These are phyloP conservation scores for Selene dorsalis DNA, from an alignment of 2,797 vertebrate genomes.

Conservation along the genomic window DNA sequence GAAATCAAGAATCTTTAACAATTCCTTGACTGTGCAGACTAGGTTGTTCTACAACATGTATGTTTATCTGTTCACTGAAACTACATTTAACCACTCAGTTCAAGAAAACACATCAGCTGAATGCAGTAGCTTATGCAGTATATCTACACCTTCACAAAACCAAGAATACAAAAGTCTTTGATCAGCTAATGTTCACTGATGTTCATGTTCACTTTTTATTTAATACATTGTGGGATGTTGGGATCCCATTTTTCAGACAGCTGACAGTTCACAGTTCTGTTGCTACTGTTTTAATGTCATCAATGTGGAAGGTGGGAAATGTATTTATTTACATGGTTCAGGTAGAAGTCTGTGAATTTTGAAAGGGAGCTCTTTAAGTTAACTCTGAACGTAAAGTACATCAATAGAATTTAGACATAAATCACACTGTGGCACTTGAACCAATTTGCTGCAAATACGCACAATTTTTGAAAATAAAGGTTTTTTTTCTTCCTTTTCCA, in stretches of 20 bases:
- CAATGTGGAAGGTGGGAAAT: neutral
- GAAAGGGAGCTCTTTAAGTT: neutral
- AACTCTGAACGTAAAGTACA: neutral
- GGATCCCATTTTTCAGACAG: neutral
- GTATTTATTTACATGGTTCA: neutral
- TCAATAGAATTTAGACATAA: no score
- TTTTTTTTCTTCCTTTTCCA: neutral
- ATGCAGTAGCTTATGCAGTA: neutral
- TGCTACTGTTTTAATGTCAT: neutral
- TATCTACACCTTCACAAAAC: neutral
- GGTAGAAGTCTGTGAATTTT: neutral
- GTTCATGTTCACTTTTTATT: neutral
- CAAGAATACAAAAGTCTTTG: neutral
- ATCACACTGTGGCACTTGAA: neutral
- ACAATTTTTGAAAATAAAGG: slow-evolving; percentile 40
- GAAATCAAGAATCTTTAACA: no score
- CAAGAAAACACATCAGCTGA: neutral
- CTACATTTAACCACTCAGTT: no score
- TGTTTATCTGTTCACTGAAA: no score
- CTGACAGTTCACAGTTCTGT: neutral
- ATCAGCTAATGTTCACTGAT: neutral
- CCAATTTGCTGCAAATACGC: slow-evolving; percentile 27
- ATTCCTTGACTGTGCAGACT: no score
- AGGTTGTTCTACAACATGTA: no score
- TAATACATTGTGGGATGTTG: neutral